Base-by-base conservation (phyloP, 1,140 invertebrate genomes). In the Drosophila eugracilis region DNA sequence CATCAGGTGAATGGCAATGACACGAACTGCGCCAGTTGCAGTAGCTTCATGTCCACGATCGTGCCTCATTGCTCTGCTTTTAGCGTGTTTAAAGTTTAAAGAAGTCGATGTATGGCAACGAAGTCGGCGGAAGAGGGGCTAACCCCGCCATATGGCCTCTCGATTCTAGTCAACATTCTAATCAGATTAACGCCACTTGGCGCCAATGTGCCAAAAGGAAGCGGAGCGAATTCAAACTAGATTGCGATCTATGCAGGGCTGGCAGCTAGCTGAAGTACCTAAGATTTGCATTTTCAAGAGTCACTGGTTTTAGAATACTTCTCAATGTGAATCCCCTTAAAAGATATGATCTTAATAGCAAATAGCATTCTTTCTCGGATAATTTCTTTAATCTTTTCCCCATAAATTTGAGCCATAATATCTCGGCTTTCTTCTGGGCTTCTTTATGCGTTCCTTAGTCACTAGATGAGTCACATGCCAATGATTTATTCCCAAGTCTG, bases 151-250 rank as follows among this genome's bases (percentile, higher is more conserved):
- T 69, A 42, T 72, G 59, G 48, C 55, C 42, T 47, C 45, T 22
- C 44, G 37, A 37, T 58, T 48, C 52, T 36, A 36, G 50, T 45
- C 54, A 54, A 75, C 79, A 78, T 83, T 83, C 79, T 83, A 84
- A 83, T 83, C 79, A 83, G 79, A 83, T 83, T 83, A 84, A 79
- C 79, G 80, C 80, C 79, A 83, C 76, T 78, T 78, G 78, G 78
- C 79, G 78, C 79, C 78, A 78, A 80, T 80, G 65, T 53, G 67
- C 26, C 50, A 72, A 72, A 42, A 59, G 66, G 65, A 70, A 70
- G 69, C 72, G 53, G 26, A 72, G 17, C 59, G 59, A 15, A 49
- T 48, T 62, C 30, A 37, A 32, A 42, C 5, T 17, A 32, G 58
- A 32, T 60, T 3, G 4, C 9, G 19, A 67, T 67, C 28, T 9